A percentile compares a stretch with the other conserved stretches of the same genome.
Evolutionary conservation across 2,888 invertebrate species (phyloP).

Genomic region (Dryobotodes eremita): DNA sequence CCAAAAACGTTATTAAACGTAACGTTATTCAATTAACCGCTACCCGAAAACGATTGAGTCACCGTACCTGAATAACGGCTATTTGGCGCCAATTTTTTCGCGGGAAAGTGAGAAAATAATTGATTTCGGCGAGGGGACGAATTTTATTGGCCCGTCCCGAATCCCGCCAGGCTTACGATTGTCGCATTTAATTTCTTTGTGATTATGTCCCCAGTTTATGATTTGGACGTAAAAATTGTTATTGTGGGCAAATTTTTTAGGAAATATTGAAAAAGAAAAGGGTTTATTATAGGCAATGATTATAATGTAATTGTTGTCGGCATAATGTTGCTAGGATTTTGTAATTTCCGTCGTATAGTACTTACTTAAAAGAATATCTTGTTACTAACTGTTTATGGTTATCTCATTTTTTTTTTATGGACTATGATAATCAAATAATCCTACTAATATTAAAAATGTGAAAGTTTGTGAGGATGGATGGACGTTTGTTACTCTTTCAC

Average conservation of each 20-base stretch:
- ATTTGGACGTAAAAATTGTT: slow-evolving; percentile 35
- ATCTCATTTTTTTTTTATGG: too few relatives aligned
- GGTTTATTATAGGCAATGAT: not conserved
- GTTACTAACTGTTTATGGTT: not conserved
- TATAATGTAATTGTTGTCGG: not conserved
- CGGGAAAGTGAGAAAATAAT: slow-evolving; percentile 86
- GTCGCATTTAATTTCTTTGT: slow-evolving; percentile 64
- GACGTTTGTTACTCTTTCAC: too few relatives aligned
- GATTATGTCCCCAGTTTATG: slow-evolving; percentile 62
- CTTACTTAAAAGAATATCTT: not conserved
- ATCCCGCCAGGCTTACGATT: slow-evolving; percentile 21
- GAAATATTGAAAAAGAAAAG: not conserved
- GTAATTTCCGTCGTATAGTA: not conserved
- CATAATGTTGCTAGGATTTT: not conserved
- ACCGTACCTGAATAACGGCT: slow-evolving; percentile 60
- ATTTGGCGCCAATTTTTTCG: slow-evolving; percentile 83
- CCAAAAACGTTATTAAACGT: slow-evolving; percentile 7
- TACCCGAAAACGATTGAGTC: slow-evolving; percentile 72
- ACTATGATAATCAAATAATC: too few relatives aligned
- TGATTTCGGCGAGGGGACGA: slow-evolving; percentile 78
- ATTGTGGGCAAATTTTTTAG: slow-evolving; percentile 20
- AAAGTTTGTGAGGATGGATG: too few relatives aligned
- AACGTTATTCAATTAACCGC: slow-evolving; percentile 76
- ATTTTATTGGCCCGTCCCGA: slow-evolving; percentile 61
- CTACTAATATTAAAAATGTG: too few relatives aligned